Evolutionary conservation across 92 coral and sea anemone genomes (phyloP), one percentile per base, ranked within the genome.

Genomic region (Bergia sp.): DNA sequence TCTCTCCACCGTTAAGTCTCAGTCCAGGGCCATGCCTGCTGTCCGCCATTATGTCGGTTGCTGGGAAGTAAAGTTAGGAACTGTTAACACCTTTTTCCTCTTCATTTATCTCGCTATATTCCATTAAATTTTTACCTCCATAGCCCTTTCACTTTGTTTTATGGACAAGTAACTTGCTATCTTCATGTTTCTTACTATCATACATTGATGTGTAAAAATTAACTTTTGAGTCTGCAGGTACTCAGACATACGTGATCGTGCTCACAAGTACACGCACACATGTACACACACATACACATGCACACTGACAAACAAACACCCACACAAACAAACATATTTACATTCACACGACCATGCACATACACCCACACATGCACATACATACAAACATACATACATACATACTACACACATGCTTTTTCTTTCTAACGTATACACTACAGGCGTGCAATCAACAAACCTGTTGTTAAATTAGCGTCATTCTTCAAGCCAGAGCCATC

Each of bases 401-500:
- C 12, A 18, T 3, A 21, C 3, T 36, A 9, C 21, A 8, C 79
- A n/a, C 65, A 37, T 29, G 13, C n/a, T 29, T 29, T 29, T 29
- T 29, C 45, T 0, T 82, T 9, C 11, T 7, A 6, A 39, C n/a
- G 69, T 0, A n/a, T 72, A 29, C 29, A 29, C 29, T 29, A 29
- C 29, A 29, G 29, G 41, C 8, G n/a, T 44, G n/a, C 41, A 47
- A 44, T 65, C 7, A 2, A 71, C 57, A 80, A 72, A 96, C 98
- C 98, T 93, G 72, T 57, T 0, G 91, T 94, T 50, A 96, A 72
- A 58, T 89, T 89, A 29, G 95, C 99, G 73, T 97, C 93, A 89
- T 97, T 97, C 66, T 97, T 92, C 11, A 90, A 89, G 18, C 97
- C 99, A 65, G 98, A 97, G 23, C 97, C 97, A 76, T 95, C 98